Evolutionary conservation across 2,113 vertebrate genomes (phyloP), one percentile per base, ranked within the genome.

Genomic region (Larimichthys polyactis): DNA sequence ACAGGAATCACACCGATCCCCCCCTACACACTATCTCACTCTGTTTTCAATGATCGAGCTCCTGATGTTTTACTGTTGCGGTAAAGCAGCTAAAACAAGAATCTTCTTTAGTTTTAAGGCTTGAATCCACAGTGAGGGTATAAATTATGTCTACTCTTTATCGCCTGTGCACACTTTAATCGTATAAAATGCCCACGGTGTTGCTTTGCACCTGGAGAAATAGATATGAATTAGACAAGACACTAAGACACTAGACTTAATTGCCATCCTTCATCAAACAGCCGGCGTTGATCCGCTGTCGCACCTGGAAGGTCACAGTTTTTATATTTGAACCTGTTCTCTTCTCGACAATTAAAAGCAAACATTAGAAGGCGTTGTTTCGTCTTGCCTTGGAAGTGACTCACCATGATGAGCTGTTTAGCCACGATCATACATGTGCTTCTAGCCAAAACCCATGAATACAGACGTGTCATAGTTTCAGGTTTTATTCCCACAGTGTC

Each of bases 351-450:
- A 40, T 29, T 49, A 32, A 71, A 70, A 57, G 7, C n/a, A 57
- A 59, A 27, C 22, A 59, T 44, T 22, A 65, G 44, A 43, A 60
- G 11, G 12, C 20, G 12, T 22, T 36, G 36, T 19, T 67, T 52
- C 44, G 5, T 65, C 36, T 11, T 69, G 27, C 64, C 72, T 29
- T 36, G 24, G 24, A 74, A 71, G 51, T 75, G 59, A 68, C 29
- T 62, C 48, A 62, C 17, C 20, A n/a, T 27, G 16, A 22, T 44
- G 4, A 68, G 29, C 10, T 0, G 32, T 15, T 66, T 24, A 62
- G 80, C 71, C 36, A n/a, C 3, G 6, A 60, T 63, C n/a, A 46
- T 27, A 52, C 32, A 29, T 65, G 74, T 52, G 75, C 62, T 70
- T 74, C 54, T 11, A 40, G 77, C 80, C 80, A 81, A 71, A 40